Conservation (phyloP, 2,888 invertebrate species). For the Cataglyphis cursor region DNA sequence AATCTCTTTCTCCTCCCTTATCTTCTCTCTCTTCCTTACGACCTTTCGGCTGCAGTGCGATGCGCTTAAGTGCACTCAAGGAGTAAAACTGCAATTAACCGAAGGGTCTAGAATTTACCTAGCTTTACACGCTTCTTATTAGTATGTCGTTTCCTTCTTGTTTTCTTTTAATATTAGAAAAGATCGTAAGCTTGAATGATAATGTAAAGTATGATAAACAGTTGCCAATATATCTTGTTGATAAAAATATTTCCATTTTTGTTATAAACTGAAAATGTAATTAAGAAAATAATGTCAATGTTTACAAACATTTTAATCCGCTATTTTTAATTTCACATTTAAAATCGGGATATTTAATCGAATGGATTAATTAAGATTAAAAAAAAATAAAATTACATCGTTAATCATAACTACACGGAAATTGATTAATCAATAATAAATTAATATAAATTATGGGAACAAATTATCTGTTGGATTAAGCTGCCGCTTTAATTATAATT, state of each 20-base stretch:
- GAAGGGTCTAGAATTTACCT: not conserved
- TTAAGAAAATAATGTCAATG: not conserved
- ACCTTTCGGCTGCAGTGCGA: slow-evolving; percentile 39
- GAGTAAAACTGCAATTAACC: slow-evolving; percentile 24
- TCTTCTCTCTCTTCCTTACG: slow-evolving; percentile 13
- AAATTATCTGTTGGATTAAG: slow-evolving; percentile 27
- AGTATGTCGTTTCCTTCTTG: not conserved
- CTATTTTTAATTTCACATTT: not conserved
- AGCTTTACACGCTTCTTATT: slow-evolving; percentile 9
- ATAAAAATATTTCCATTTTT: not conserved
- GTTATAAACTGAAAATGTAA: not conserved
- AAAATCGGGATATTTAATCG: slow-evolving; percentile 1
- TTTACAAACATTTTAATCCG: not conserved
- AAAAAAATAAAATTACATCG: slow-evolving; percentile 24
- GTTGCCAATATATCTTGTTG: not conserved
- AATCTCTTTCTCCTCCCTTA: not conserved
- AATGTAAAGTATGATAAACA: not conserved
- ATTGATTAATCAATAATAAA: slow-evolving; percentile 20
- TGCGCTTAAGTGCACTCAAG: slow-evolving; percentile 21
- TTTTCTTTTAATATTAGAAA: not conserved
- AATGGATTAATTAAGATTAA: not conserved
- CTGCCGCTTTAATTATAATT: slow-evolving; percentile 32
- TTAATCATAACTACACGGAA: not conserved
- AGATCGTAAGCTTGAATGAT: not conserved
- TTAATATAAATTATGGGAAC: slow-evolving; percentile 28